These are phyloP conservation scores for Dasyornis broadbenti DNA, from an alignment of 2,113 vertebrate species.

Conservation along the genomic window DNA sequence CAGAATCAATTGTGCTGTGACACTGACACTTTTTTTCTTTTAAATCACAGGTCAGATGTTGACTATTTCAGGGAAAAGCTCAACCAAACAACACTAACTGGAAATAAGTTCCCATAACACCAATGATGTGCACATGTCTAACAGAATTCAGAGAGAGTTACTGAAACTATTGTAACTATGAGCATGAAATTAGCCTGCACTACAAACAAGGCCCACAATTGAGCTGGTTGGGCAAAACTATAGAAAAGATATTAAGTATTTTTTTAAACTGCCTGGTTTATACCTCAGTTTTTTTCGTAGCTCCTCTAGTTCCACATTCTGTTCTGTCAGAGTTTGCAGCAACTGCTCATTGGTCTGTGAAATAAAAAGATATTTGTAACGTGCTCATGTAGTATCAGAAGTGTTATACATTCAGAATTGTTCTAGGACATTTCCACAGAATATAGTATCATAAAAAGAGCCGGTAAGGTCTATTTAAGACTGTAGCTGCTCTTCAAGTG, in stretches of 20 bases:
- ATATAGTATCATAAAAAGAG: background rate
- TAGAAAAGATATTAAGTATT: background rate
- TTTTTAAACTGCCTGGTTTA: background rate
- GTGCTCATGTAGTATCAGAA: background rate
- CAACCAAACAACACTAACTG: background rate
- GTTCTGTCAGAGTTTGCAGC: constrained; percentile 82
- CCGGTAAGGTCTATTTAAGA: background rate
- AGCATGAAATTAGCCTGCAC: background rate
- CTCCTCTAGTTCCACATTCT: constrained; percentile 80
- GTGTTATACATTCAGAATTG: background rate
- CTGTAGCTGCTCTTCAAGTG: background rate
- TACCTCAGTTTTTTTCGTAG: constrained; percentile 86
- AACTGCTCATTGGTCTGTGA: constrained; percentile 87
- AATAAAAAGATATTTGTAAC: background rate
- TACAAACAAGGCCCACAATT: background rate
- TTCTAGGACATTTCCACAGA: background rate
- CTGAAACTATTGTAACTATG: background rate
- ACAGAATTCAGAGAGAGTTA: background rate
- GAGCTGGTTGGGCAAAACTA: background rate
- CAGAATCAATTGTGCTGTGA: background rate
- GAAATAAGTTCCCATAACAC: background rate
- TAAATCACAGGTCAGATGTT: background rate
- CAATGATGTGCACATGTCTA: background rate
- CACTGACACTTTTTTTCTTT: background rate
- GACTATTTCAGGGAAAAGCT: background rate